Base-by-base conservation (phyloP, 2,797 vertebrate species). In the Choloepus didactylus region DNA sequence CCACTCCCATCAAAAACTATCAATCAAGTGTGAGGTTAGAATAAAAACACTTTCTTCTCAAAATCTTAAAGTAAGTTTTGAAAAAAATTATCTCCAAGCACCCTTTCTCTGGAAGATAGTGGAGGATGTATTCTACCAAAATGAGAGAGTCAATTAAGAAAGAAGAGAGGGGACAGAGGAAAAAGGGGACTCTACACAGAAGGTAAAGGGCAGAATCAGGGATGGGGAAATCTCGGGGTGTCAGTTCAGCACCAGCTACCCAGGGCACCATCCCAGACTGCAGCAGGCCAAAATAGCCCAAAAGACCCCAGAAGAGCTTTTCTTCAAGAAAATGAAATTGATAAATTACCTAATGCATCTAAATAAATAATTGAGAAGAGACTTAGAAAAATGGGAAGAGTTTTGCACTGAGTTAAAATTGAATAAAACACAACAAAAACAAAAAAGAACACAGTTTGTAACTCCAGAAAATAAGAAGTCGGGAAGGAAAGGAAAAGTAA, bases 291-390 rank as follows among this genome's bases (percentile, higher is more conserved):
- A 7, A 79, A 69, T 3, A 75, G 81, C 31, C 29, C 11, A 76
- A 54, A 83, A 81, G 19, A 64, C 54, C 49, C 8, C 14, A 41
- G 3, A 1, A 85, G 10, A 75, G 9, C 46, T 64, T 88, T 76
- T 77, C 44, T 76, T 85, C 46, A 66, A 81, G 27, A 66, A 29
- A 23, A 77, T 70, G 16, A 91, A 35, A 51, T 16, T 64, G 31
- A 70, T 54, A 21, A 31, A 35, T 73, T 21, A 56, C 14, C 44
- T 80, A 25, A 73, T 46, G 5, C 16, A 49, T 41, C 46, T 84
- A 73, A 79, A 87, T n/a, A 67, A 77, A 90, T 41, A 85, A 72
- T 4, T 86, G 18, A 82, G 54, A 84, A 64, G 31, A 85, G 83
- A 93, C 14, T 59, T 81, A 8, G 29, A 60, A 89, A 88, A 89